Percentiles rank a stretch among this genome's conserved stretches.
Conservation (phyloP, 2,888 invertebrate species). For the Cheilosia scutellata region DNA sequence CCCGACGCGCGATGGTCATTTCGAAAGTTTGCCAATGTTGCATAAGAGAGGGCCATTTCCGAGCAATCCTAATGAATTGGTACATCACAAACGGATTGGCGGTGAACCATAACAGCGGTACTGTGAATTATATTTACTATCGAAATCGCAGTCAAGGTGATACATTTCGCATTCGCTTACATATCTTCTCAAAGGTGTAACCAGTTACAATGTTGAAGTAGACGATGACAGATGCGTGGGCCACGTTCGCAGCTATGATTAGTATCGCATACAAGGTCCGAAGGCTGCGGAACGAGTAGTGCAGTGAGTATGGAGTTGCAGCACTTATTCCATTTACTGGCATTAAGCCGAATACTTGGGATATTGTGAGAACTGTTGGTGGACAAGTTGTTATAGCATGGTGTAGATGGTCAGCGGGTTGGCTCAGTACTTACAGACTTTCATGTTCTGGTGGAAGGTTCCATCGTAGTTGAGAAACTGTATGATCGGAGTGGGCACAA, state of each 20-base stretch:
- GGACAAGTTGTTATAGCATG: constrained; percentile 76
- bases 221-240: constrained; percentile 39
- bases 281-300: constrained; percentile 78
- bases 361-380: constrained; percentile 82
- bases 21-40: constrained; percentile 84
- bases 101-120: constrained; percentile 74
- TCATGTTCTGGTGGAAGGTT: constrained; percentile 65
- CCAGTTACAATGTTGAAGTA: constrained; percentile 46
- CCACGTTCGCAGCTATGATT: constrained; percentile 20
- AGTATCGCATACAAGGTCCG: constrained; percentile 43
- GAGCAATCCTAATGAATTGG: constrained; percentile 83
- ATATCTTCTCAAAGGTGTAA: constrained; percentile 56
- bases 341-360: constrained; percentile 84
- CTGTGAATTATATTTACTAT: constrained; percentile 17
- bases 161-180: constrained; percentile 21
- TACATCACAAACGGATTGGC: constrained; percentile 69
- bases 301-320: constrained; percentile 81
- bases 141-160: too few species aligned
- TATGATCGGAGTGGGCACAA: background rate
- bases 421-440: constrained; percentile 41
- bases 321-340: constrained; percentile 83
- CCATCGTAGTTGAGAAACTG: background rate
- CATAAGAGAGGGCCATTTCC: constrained; percentile 84
- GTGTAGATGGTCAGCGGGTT: background rate
- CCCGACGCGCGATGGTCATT: constrained; percentile 6